Percentiles rank a stretch among this genome's conserved stretches.
phyloP scores from a whole-genome alignment of 2,888 invertebrate genomes.

The Sicus ferrugineus region DNA sequence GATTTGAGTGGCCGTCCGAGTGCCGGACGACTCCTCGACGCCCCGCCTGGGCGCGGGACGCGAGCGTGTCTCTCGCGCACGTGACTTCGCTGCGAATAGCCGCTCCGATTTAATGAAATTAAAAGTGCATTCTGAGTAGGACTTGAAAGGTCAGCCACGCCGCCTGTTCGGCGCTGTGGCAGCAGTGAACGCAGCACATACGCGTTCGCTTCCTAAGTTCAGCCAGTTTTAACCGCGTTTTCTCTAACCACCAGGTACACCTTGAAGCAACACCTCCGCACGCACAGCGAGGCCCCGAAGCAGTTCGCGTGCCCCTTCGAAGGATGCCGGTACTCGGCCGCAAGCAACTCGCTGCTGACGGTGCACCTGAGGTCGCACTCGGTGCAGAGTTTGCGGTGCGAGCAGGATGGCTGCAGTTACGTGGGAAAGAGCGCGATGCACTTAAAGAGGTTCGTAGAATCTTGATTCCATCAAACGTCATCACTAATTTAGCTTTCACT shows the following conservation, averaged over 20 bases:
- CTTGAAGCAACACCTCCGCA: slow-evolving; percentile 70
- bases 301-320: slow-evolving; percentile 67
- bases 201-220: no score
- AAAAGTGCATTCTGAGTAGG: slow-evolving; percentile 42
- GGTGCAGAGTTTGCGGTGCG: slow-evolving; percentile 65
- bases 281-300: slow-evolving; percentile 59
- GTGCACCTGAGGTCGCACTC: slow-evolving; percentile 69
- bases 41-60: slow-evolving; percentile 18
- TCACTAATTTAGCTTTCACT: no score
- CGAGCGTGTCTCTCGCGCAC: slow-evolving; percentile 43
- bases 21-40: background rate
- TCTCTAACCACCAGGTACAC: slow-evolving; percentile 68
- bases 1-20: slow-evolving; percentile 29
- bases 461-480: no score
- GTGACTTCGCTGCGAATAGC: slow-evolving; percentile 57
- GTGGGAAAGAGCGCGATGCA: slow-evolving; percentile 65
- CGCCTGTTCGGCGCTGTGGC: no score
- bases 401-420: slow-evolving; percentile 65
- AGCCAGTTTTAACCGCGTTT: no score
- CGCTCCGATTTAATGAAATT: slow-evolving; percentile 60
- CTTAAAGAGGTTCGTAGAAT: slow-evolving; percentile 56
- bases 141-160: no score
- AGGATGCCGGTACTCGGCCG: slow-evolving; percentile 69
- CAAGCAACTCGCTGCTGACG: slow-evolving; percentile 68
- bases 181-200: no score